Conservation (phyloP, 2,888 invertebrate genomes). For the Agrilus mali region DNA sequence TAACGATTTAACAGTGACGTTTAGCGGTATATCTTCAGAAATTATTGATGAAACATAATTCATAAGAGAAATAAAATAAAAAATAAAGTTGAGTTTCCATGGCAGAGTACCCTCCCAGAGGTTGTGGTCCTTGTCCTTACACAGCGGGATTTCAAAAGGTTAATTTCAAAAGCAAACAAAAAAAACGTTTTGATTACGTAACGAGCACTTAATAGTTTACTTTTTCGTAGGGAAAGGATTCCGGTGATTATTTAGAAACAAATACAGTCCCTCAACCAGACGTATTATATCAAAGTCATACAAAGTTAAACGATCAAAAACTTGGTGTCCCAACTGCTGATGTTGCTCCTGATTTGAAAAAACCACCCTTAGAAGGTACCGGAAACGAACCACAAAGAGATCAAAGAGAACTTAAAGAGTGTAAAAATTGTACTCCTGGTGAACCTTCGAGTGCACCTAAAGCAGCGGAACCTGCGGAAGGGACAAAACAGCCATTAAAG, state of each 20-base stretch:
- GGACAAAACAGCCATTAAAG: constrained; percentile 7
- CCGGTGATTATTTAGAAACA: constrained; percentile 17
- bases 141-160: constrained; percentile 19
- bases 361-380: constrained; percentile 13
- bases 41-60: constrained; percentile 8
- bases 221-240: constrained; percentile 12
- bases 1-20: not conserved
- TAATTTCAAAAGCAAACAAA: constrained; percentile 6
- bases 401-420: not conserved
- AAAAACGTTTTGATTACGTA: not conserved
- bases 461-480: too few relatives aligned
- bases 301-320: constrained; percentile 16
- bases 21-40: not conserved
- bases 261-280: constrained; percentile 22
- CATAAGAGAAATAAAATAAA: too few relatives aligned
- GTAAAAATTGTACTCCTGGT: too few relatives aligned
- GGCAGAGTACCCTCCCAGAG: constrained; percentile 24
- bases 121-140: constrained; percentile 24
- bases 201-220: not conserved
- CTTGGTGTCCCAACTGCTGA: constrained; percentile 18
- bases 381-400: not conserved
- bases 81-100: constrained; percentile 11
- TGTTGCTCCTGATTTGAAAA: constrained; percentile 19
- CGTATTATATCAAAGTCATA: constrained; percentile 12
- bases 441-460: too few relatives aligned